These are phyloP conservation scores for Danio aesculapii DNA, from an alignment of 2,797 vertebrate species.

Conservation along the genomic window DNA sequence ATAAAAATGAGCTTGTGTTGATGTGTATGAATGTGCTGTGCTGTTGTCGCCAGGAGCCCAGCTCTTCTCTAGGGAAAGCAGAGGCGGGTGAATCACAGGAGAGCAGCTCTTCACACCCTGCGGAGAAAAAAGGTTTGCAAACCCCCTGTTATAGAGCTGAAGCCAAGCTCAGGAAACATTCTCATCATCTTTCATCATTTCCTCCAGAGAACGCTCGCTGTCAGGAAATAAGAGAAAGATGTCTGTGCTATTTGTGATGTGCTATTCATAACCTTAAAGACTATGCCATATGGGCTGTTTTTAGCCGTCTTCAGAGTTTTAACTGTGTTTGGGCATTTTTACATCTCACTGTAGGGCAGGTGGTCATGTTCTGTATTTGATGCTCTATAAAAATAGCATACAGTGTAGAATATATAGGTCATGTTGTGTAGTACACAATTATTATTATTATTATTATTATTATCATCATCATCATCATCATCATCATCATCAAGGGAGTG, in stretches of 20 bases:
- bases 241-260: slow-evolving; percentile 22
- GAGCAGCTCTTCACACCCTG: slow-evolving; percentile 82
- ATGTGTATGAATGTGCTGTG: slow-evolving; percentile 52
- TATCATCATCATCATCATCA: no score
- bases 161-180: slow-evolving; percentile 48
- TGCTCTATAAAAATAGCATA: slow-evolving; percentile 4
- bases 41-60: slow-evolving; percentile 74
- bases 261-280: not conserved
- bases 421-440: not conserved
- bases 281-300: not conserved
- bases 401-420: not conserved
- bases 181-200: slow-evolving; percentile 60
- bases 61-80: slow-evolving; percentile 69
- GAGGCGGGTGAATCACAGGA: slow-evolving; percentile 79
- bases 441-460: not conserved
- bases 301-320: not conserved
- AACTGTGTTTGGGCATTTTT: not conserved
- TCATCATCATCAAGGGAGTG: no score
- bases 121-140: slow-evolving; percentile 78
- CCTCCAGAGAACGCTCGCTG: slow-evolving; percentile 31
- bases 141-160: slow-evolving; percentile 41
- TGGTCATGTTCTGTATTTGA: not conserved
- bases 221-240: slow-evolving; percentile 18
- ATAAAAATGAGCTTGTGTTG: slow-evolving; percentile 40
- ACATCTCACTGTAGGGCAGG: not conserved